These are phyloP conservation scores for Nomada ruficornis DNA, from an alignment of 2,888 invertebrate species.

Conservation along the genomic window DNA sequence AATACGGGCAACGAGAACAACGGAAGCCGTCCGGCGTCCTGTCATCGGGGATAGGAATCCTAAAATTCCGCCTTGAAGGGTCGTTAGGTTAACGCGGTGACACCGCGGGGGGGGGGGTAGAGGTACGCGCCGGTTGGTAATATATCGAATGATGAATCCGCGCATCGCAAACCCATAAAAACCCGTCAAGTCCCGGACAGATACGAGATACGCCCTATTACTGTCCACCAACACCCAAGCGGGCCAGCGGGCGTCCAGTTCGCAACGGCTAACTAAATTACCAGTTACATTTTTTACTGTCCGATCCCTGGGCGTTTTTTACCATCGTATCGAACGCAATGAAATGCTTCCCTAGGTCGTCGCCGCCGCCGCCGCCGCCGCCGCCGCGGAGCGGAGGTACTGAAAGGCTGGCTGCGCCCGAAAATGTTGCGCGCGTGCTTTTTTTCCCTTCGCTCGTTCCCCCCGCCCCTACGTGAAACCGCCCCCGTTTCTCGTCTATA, in stretches of 20 bases:
- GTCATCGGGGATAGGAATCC: conserved; percentile 49
- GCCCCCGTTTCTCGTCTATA: not conserved
- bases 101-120: conserved; percentile 73
- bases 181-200: conserved; percentile 82
- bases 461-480: not conserved
- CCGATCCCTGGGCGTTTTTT: conserved; percentile 81
- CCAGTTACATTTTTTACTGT: conserved; percentile 84
- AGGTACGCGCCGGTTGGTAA: conserved; percentile 71
- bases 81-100: conserved; percentile 79
- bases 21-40: conserved; percentile 15
- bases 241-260: conserved; percentile 74
- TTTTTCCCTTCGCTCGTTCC: conserved; percentile 40
- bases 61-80: conserved; percentile 75
- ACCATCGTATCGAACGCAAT: conserved; percentile 82
- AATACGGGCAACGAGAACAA: conserved; percentile 11
- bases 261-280: conserved; percentile 83
- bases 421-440: conserved; percentile 66
- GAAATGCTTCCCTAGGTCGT: conserved; percentile 78
- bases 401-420: conserved; percentile 64
- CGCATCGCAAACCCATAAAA: conserved; percentile 83
- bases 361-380: conserved; percentile 58
- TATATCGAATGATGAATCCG: conserved; percentile 83
- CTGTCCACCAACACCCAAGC: conserved; percentile 79
- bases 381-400: conserved; percentile 61
- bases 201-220: conserved; percentile 84